Conservation (phyloP, 1,140 invertebrate genomes). For the Hyles euphorbiae region DNA sequence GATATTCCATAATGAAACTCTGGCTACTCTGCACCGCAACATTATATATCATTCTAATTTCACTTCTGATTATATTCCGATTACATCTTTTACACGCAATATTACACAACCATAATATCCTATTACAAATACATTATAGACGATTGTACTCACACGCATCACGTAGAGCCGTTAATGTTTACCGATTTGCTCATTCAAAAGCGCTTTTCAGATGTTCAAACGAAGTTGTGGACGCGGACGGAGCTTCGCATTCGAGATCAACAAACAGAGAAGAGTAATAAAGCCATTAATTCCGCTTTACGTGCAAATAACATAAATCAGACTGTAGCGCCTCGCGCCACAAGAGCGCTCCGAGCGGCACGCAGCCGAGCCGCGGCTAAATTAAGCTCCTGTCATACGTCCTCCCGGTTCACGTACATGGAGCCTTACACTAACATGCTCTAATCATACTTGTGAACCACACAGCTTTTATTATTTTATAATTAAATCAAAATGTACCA, state of each 20-base stretch:
- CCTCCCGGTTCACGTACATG: constrained; percentile 13
- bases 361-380: constrained; percentile 37
- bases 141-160: not conserved
- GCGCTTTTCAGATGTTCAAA: constrained; percentile 32
- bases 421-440: too few species aligned
- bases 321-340: constrained; percentile 49
- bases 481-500: too few species aligned
- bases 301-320: constrained; percentile 73
- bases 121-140: constrained; percentile 1
- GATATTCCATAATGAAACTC: constrained; percentile 61
- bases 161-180: constrained; percentile 19
- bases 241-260: constrained; percentile 40
- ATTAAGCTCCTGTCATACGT: constrained; percentile 52
- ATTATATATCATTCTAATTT: constrained; percentile 19
- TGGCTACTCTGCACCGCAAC: constrained; percentile 42
- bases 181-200: constrained; percentile 31
- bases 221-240: constrained; percentile 29
- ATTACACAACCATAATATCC: too few species aligned
- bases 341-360: constrained; percentile 40
- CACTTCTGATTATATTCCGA: not conserved
- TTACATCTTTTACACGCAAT: not conserved
- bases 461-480: too few species aligned
- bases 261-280: constrained; percentile 67
- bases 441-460: too few species aligned
- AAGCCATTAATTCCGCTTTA: constrained; percentile 71